phyloP scores from a whole-genome alignment of 2,888 invertebrate genomes.

The Acrocyrtus sp. region DNA sequence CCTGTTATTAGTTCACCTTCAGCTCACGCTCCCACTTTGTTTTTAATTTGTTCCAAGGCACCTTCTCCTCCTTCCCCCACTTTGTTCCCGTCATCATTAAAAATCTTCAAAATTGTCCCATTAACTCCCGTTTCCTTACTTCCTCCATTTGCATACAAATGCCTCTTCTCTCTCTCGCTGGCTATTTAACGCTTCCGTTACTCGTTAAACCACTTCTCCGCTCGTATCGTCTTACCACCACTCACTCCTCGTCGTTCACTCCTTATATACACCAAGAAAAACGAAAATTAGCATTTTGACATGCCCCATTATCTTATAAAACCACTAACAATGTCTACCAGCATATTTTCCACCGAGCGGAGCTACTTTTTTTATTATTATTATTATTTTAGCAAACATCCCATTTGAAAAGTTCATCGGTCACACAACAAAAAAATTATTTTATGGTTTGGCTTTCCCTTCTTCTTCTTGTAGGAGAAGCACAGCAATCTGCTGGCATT shows the following conservation, averaged over 20 bases:
- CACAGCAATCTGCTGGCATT: background rate
- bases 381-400: background rate
- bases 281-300: slow-evolving; percentile 23
- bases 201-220: slow-evolving; percentile 21
- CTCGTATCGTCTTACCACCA: background rate
- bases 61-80: slow-evolving; percentile 1
- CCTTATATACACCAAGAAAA: too few species aligned
- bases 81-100: background rate
- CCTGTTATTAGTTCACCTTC: slow-evolving; percentile 10
- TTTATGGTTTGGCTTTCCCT: too few species aligned
- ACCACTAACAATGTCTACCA: background rate
- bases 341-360: background rate
- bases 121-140: slow-evolving; percentile 32
- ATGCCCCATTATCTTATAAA: slow-evolving; percentile 6
- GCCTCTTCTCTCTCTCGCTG: slow-evolving; percentile 10
- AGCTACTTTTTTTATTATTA: too few species aligned
- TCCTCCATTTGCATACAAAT: slow-evolving; percentile 44
- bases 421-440: slow-evolving; percentile 18
- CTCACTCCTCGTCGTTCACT: too few species aligned
- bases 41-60: slow-evolving; percentile 24
- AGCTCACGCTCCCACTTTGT: slow-evolving; percentile 6
- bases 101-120: slow-evolving; percentile 16
- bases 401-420: slow-evolving; percentile 27
- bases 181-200: slow-evolving; percentile 44
- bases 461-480: too few species aligned